A percentile compares a stretch with the other conserved stretches of the same genome.
These are phyloP conservation scores for Salticus scenicus DNA, from an alignment of 2,888 invertebrate genomes.

Conservation along the genomic window DNA sequence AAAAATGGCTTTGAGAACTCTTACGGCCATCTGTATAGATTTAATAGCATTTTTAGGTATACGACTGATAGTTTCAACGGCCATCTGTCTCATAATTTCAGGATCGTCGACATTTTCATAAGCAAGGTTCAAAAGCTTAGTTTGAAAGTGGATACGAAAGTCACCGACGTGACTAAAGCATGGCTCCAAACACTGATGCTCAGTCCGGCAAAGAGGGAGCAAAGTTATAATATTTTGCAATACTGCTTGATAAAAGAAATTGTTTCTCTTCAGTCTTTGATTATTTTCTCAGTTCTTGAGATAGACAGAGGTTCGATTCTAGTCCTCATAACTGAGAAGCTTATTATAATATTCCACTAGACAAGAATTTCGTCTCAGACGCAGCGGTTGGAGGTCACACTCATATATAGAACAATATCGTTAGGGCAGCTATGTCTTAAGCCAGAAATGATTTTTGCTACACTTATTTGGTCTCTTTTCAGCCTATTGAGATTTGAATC, in stretches of 20 bases:
- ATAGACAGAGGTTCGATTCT: conserved; percentile 1
- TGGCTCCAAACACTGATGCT: background rate
- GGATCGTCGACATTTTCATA: background rate
- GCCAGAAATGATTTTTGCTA: no score
- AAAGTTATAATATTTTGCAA: background rate
- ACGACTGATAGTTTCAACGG: background rate
- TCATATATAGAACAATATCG: no score
- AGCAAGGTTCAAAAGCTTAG: background rate
- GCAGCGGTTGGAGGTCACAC: no score
- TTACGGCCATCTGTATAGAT: background rate
- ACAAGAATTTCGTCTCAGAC: background rate
- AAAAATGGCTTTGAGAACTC: background rate
- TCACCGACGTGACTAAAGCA: background rate
- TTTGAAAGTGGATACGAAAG: background rate
- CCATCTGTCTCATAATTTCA: background rate
- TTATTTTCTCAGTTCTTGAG: background rate
- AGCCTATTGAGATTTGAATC: no score
- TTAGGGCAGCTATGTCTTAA: no score
- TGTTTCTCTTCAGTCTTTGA: conserved; percentile 8
- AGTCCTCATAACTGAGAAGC: background rate
- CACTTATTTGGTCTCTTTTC: no score
- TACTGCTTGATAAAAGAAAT: background rate
- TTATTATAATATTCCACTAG: background rate
- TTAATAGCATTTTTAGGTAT: background rate
- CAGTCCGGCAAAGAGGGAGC: background rate